Percentiles rank a stretch among this genome's conserved stretches.
Evolutionary conservation across 2,797 vertebrate genomes (phyloP).

Genomic region (Sternarchorhynchus goeldii): DNA sequence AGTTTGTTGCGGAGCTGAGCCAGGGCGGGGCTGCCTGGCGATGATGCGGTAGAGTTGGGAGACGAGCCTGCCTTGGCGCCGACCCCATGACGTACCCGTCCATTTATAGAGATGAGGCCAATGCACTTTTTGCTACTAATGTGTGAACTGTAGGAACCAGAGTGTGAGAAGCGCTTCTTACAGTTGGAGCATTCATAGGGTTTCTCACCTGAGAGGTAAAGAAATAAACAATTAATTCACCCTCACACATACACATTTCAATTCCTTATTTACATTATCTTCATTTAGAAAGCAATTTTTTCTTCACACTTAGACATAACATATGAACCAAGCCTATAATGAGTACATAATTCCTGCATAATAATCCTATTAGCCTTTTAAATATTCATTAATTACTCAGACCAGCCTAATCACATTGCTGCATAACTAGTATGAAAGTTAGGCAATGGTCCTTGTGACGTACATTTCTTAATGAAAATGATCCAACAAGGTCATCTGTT

Average conservation of each 20-base stretch:
- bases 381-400: slow-evolving; percentile 33
- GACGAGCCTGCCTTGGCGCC: slow-evolving; percentile 89
- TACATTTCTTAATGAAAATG: no score
- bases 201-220: slow-evolving; percentile 86
- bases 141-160: slow-evolving; percentile 98
- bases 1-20: slow-evolving; percentile 92
- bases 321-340: slow-evolving; percentile 4
- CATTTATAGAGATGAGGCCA: slow-evolving; percentile 88
- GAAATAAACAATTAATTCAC: slow-evolving; percentile 7
- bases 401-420: slow-evolving; percentile 27
- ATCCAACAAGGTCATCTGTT: slow-evolving; percentile 14
- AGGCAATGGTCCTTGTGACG: slow-evolving; percentile 8
- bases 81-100: slow-evolving; percentile 82
- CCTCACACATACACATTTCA: background rate
- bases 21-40: slow-evolving; percentile 90
- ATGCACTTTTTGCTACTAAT: slow-evolving; percentile 99
- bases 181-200: slow-evolving; percentile 98
- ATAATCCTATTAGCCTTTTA: slow-evolving; percentile 39
- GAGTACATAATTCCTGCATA: slow-evolving; percentile 29
- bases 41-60: slow-evolving; percentile 90
- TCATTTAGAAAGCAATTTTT: background rate
- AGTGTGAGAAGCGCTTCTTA: slow-evolving; percentile 99
- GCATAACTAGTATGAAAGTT: slow-evolving; percentile 26
- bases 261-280: no score
- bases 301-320: background rate